These are phyloP conservation scores for Acanthochromis polyacanthus DNA, from an alignment of 2,113 vertebrate genomes.

Conservation along the genomic window DNA sequence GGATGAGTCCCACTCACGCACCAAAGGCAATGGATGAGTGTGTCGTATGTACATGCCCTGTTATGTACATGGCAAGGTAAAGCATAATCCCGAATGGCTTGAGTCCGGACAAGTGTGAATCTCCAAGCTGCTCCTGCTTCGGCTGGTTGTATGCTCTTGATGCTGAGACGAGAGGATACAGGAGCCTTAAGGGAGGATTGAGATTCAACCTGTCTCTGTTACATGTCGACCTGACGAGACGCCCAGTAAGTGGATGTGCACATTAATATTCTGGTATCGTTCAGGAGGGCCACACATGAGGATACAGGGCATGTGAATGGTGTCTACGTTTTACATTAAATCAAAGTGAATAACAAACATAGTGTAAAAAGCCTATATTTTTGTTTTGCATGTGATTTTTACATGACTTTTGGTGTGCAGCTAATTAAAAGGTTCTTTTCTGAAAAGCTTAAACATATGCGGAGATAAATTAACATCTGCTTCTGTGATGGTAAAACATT, in stretches of 20 bases:
- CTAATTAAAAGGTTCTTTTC: too few species aligned
- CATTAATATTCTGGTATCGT: slow-evolving; percentile 60
- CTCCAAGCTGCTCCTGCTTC: slow-evolving; percentile 47
- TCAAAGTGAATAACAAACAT: neutral
- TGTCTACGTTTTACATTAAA: neutral
- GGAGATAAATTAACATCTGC: too few species aligned
- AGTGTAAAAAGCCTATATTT: too few species aligned
- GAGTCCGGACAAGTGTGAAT: slow-evolving; percentile 49
- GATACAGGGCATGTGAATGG: slow-evolving; percentile 27
- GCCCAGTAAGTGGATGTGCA: slow-evolving; percentile 55
- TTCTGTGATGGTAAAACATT: too few species aligned
- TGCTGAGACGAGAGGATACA: slow-evolving; percentile 28
- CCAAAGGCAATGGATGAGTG: slow-evolving; percentile 71
- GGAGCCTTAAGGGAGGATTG: slow-evolving; percentile 31
- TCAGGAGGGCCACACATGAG: neutral
- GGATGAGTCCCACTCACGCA: slow-evolving; percentile 69
- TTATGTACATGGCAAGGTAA: slow-evolving; percentile 82
- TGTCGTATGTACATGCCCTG: slow-evolving; percentile 77
- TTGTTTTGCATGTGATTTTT: too few species aligned
- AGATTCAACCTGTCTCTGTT: slow-evolving; percentile 63
- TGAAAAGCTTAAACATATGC: too few species aligned
- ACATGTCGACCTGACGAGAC: slow-evolving; percentile 27
- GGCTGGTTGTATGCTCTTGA: slow-evolving; percentile 1
- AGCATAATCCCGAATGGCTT: slow-evolving; percentile 70
- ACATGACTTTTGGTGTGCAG: too few species aligned